A percentile compares a stretch with the other conserved stretches of the same genome.
Evolutionary conservation across 2,888 invertebrate genomes (phyloP).

Genomic region (Aricia artaxerxes): DNA sequence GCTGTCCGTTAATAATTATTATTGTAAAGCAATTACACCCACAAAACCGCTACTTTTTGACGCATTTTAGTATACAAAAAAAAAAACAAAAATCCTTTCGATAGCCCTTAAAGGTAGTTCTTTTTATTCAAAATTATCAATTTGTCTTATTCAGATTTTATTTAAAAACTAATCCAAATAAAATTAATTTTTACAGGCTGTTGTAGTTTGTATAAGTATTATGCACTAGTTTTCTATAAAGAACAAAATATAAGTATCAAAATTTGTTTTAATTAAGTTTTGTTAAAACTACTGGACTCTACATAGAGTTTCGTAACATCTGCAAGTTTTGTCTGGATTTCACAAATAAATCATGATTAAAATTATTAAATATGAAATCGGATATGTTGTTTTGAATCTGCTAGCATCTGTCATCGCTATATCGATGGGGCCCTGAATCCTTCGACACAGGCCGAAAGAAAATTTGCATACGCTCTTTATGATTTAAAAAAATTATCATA

Average conservation of each 20-base stretch:
- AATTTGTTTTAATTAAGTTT: too few relatives aligned
- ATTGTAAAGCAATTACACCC: conserved; percentile 47
- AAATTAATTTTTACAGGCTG: too few relatives aligned
- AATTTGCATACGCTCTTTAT: conserved; percentile 76
- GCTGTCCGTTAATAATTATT: conserved; percentile 63
- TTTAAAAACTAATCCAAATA: too few relatives aligned
- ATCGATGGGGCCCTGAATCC: conserved; percentile 61
- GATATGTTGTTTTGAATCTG: conserved; percentile 60
- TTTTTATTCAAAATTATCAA: too few relatives aligned
- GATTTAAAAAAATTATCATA: conserved; percentile 63
- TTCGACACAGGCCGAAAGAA: conserved; percentile 47
- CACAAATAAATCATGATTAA: conserved; percentile 17
- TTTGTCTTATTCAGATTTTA: too few relatives aligned
- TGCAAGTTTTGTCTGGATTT: neutral
- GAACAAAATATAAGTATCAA: too few relatives aligned
- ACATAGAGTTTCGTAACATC: neutral
- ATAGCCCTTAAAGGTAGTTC: too few relatives aligned
- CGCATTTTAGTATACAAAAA: neutral
- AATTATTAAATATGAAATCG: conserved; percentile 49
- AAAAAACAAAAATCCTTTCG: neutral
- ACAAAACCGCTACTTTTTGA: conserved; percentile 29
- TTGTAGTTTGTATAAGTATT: too few relatives aligned
- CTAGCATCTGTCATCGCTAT: conserved; percentile 74
- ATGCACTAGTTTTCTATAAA: too few relatives aligned
- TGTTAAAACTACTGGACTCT: neutral